phyloP scores from a whole-genome alignment of 2,113 vertebrate genomes.

The Saiga tatarica region DNA sequence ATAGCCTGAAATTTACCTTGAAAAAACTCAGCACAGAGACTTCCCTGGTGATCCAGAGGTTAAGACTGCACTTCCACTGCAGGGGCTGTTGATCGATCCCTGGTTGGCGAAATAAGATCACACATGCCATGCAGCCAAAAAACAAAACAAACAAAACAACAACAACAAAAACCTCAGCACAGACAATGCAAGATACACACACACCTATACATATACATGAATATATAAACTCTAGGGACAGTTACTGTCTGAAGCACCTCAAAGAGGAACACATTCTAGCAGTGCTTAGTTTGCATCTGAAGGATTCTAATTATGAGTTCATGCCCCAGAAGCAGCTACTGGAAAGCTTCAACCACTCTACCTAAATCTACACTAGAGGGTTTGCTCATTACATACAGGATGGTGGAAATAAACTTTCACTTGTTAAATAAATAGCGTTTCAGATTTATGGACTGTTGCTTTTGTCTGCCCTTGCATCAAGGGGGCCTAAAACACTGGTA shows the following conservation, averaged over 20 bases:
- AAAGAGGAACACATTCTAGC: neutral
- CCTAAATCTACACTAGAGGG: neutral
- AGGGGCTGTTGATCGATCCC: neutral
- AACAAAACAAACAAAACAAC: neutral
- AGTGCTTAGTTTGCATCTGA: neutral
- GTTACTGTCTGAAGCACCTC: neutral
- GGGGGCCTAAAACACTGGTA: neutral
- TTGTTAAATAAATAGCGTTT: neutral
- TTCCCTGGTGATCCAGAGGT: neutral
- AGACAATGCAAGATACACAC: neutral
- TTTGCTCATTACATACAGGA: neutral
- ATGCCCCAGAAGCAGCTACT: neutral
- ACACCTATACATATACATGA: neutral
- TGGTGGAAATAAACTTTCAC: neutral
- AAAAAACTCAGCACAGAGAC: neutral
- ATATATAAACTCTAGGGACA: neutral
- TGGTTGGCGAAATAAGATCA: neutral
- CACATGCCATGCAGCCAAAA: neutral
- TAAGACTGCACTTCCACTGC: neutral
- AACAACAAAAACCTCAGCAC: neutral
- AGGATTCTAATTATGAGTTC: neutral
- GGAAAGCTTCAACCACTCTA: neutral
- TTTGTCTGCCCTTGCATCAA: neutral
- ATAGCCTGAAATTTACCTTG: neutral
- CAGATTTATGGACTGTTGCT: neutral